Base-by-base conservation (phyloP, 2,888 invertebrate species). In the Neuroscelio doddi region DNA sequence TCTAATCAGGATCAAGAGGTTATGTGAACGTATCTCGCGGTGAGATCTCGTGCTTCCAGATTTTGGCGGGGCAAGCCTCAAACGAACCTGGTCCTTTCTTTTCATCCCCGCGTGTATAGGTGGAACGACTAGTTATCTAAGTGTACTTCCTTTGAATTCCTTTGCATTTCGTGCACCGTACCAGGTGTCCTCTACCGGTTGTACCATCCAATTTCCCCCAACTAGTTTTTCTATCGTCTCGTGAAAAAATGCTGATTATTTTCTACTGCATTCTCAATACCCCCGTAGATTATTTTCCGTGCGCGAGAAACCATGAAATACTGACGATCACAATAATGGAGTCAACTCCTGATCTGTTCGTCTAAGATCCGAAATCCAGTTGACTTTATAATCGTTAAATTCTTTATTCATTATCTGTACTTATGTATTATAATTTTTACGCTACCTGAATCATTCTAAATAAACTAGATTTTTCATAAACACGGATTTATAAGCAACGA, bases 1-100 rank as follows among this genome's bases (percentile, higher is more conserved):
- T 83, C 82, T 81, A 83, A 84, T 83, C 83, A 78, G 83, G 83
- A 81, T 82, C 80, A 82, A 81, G 77, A 81, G 82, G 82, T 81
- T 84, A 80, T 83, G 84, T 80, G 84, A 84, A 84, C 80, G 78
- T 69, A 73, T 74, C 70, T 64, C 56, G 58, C 70, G 65, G 53
- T 71, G 50, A 64, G 76, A 72, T 81, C 78, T 77, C 80, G 76
- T 70, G 71, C 69, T 69, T 74, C 73, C 71, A 64, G 69, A 74
- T 74, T 73, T 74, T 69, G 64, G 59, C 71, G 68, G 30, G 27
- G 62, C 44, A 55, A 17, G 49, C 38, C 66, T 52, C 57, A 68
- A 56, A 61, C 65, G 51, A 52, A 59, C 65, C 56, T 39, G 56
- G 67, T 57, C 49, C 58, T 68, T 47, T 59, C 68, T 62, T 41